Conservation (phyloP, 2,113 vertebrate genomes). For the Nannospalax galili region DNA sequence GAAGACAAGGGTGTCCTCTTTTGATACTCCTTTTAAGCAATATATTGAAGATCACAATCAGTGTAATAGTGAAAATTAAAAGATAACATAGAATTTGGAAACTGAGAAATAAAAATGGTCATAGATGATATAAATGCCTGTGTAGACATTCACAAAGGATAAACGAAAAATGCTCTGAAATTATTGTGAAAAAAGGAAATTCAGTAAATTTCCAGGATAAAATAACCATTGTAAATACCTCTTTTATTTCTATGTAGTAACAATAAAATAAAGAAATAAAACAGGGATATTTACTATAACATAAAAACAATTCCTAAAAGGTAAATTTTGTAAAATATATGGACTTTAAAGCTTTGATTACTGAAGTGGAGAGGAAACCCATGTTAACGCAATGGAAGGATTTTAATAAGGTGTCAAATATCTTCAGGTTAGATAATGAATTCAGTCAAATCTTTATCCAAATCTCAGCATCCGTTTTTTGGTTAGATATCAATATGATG, state of each 20-base stretch:
- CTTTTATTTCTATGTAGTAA: neutral
- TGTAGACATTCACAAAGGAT: neutral
- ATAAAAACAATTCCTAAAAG: neutral
- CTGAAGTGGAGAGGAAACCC: neutral
- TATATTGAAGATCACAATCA: neutral
- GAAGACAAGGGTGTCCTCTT: neutral
- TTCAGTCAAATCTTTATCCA: neutral
- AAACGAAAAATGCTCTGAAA: neutral
- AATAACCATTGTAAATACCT: neutral
- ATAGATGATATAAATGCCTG: neutral
- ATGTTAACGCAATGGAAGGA: neutral
- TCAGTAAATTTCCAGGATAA: neutral
- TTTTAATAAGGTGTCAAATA: neutral
- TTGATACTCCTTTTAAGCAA: neutral
- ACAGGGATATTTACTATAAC: neutral
- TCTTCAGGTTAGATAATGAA: neutral
- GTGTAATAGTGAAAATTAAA: neutral
- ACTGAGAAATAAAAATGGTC: neutral
- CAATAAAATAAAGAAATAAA: neutral
- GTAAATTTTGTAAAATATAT: neutral
- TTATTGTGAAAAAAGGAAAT: neutral
- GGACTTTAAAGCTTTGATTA: neutral
- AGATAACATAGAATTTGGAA: neutral
- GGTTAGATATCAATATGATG: neutral
- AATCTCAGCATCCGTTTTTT: neutral